Percentiles rank a stretch among this genome's conserved stretches.
Evolutionary conservation across 2,888 invertebrate species (phyloP).

Genomic region (Sinopyrophorus schimmeli): DNA sequence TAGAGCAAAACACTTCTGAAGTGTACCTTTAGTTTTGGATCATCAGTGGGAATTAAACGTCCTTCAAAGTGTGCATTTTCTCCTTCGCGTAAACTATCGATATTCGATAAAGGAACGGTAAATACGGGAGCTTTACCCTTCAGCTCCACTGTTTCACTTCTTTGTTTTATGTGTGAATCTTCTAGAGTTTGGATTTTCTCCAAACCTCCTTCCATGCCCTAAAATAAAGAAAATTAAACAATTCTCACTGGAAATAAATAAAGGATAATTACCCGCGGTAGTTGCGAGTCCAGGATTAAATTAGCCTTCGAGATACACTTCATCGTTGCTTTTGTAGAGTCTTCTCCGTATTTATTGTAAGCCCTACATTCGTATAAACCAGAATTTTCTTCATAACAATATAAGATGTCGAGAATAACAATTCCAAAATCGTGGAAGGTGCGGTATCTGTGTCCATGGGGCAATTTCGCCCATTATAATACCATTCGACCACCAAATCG

Average conservation of each 20-base stretch:
- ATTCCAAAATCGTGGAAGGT: slow-evolving; percentile 98
- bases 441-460: slow-evolving; percentile 93
- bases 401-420: slow-evolving; percentile 92
- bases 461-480: slow-evolving; percentile 88
- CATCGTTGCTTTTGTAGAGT: slow-evolving; percentile 80
- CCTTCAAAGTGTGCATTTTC: slow-evolving; percentile 93
- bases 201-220: slow-evolving; percentile 93
- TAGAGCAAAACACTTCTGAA: too few relatives aligned
- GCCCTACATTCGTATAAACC: slow-evolving; percentile 94
- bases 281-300: slow-evolving; percentile 88
- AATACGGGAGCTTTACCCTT: slow-evolving; percentile 87
- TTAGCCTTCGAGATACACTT: slow-evolving; percentile 88
- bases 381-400: slow-evolving; percentile 95
- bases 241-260: not conserved
- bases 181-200: slow-evolving; percentile 92
- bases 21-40: slow-evolving; percentile 73
- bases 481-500: slow-evolving; percentile 93
- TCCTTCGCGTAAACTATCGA: slow-evolving; percentile 85
- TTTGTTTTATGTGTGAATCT: slow-evolving; percentile 80
- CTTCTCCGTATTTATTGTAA: slow-evolving; percentile 87
- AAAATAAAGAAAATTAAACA: slow-evolving; percentile 25
- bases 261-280: slow-evolving; percentile 72
- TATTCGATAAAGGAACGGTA: slow-evolving; percentile 84
- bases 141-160: slow-evolving; percentile 74
- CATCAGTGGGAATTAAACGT: slow-evolving; percentile 84